Evolutionary conservation across 2,797 vertebrate species (phyloP), one percentile per base, ranked within the genome.

Genomic region (Parambassis ranga): DNA sequence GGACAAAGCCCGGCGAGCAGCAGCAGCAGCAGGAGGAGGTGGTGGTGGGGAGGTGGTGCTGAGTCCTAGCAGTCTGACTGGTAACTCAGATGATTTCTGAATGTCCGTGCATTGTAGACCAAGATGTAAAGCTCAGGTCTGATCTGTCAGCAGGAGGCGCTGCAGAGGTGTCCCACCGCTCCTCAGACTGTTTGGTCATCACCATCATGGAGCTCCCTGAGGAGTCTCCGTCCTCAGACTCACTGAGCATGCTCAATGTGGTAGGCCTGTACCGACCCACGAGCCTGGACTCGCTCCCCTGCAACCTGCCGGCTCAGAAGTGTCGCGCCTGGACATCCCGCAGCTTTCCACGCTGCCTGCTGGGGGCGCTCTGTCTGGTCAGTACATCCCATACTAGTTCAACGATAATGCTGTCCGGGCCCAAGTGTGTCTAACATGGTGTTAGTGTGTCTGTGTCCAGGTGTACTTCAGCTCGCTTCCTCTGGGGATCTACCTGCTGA

Each of bases 401-500:
- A 10, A 16, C 31, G 51, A 33, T n/a, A n/a, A n/a, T n/a, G n/a
- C n/a, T n/a, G n/a, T n/a, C n/a, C n/a, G n/a, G n/a, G n/a, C n/a
- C n/a, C 55, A 71, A 66, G 31, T 32, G 31, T 27, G n/a, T 41
- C 18, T 44, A n/a, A 28, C 3, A 3, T 38, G 4, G 8, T 35
- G 27, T 36, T 3, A 6, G 8, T 19, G 5, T 62, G 31, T 70
- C 5, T 62, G 18, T 32, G 7, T 33, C 0, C 74, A 85, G 85
- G 89, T 90, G 49, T 96, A 95, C 87, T 95, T 96, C 90, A 94
- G 94, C 85, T 96, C 95, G 0, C 84, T 96, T 78, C 95, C 95
- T 10, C 88, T 96, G 0, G 95, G 95, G 49, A 94, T 96, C 75
- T 96, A 96, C 88, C 92, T 96, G 73, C 90, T 97, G 73, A 95